phyloP scores from a whole-genome alignment of 2,797 vertebrate species.

The Malurus splendens region DNA sequence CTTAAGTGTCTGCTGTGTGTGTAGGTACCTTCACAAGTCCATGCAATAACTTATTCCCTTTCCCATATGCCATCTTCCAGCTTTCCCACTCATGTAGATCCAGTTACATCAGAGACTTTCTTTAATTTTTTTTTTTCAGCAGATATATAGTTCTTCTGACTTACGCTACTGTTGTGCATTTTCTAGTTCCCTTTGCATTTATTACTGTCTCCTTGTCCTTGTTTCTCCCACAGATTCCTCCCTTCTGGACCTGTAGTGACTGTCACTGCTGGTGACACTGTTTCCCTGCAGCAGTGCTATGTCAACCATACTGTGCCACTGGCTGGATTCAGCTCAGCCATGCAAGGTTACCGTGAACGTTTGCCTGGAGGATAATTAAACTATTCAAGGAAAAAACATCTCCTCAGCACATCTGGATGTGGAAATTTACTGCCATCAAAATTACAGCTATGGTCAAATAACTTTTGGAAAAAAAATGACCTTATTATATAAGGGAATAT shows the following conservation, averaged over 20 bases:
- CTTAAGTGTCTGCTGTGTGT: neutral
- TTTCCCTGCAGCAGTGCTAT: neutral
- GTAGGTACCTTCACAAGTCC: neutral
- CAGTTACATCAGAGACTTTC: neutral
- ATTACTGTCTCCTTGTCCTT: neutral
- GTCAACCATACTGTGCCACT: neutral
- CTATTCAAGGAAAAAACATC: conserved; percentile 9
- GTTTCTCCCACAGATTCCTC: neutral
- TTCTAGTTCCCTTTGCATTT: neutral
- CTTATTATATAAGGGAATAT: neutral
- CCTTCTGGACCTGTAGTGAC: neutral
- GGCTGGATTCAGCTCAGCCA: conserved; percentile 16
- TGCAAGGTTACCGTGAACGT: neutral
- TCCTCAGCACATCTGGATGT: conserved; percentile 15
- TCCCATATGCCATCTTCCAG: neutral
- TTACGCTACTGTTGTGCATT: neutral
- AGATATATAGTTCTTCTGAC: neutral
- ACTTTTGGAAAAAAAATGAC: neutral
- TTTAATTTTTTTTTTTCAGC: neutral
- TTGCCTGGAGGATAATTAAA: conserved; percentile 15
- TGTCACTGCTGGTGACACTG: conserved; percentile 25
- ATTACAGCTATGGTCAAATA: neutral
- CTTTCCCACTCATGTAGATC: neutral
- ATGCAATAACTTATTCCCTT: neutral
- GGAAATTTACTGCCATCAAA: conserved; percentile 15